phyloP scores from a whole-genome alignment of 2,113 vertebrate genomes.

The Ancistrus triradiatus region DNA sequence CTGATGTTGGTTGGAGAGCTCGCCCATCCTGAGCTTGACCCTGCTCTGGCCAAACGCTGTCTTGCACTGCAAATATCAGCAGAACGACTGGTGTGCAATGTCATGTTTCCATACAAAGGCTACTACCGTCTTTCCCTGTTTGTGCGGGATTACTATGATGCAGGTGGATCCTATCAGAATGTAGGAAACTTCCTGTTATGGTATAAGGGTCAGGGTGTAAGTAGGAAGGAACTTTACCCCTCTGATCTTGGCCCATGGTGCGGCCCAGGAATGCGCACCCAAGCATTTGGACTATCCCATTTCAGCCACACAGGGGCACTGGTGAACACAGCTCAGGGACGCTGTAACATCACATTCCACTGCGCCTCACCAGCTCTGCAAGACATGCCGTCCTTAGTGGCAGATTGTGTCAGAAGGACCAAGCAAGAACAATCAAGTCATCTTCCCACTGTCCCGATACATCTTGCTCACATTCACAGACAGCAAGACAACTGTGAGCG shows the following conservation, averaged over 20 bases:
- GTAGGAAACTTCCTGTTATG: constrained; percentile 67
- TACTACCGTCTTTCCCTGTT: constrained; percentile 72
- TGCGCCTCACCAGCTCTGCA: constrained; percentile 27
- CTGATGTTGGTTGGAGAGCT: constrained; percentile 68
- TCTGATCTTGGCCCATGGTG: constrained; percentile 61
- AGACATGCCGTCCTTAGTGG: constrained; percentile 55
- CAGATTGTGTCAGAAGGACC: constrained; percentile 36
- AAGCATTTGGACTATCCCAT: constrained; percentile 59
- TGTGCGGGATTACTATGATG: constrained; percentile 64
- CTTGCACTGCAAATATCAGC: constrained; percentile 67
- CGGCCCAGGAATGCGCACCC: constrained; percentile 65
- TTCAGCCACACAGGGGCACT: constrained; percentile 67
- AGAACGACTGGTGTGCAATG: constrained; percentile 64
- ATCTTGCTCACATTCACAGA: constrained; percentile 70
- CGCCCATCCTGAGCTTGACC: constrained; percentile 56
- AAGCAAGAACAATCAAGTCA: background rate
- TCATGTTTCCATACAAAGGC: constrained; percentile 65
- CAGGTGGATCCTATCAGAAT: constrained; percentile 63
- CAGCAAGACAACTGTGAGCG: constrained; percentile 66
- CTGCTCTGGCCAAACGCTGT: constrained; percentile 62
- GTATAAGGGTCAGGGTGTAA: constrained; percentile 53
- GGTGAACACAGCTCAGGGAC: constrained; percentile 67
- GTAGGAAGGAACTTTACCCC: constrained; percentile 66
- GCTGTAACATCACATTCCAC: constrained; percentile 74
- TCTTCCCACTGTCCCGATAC: constrained; percentile 58